Conservation (phyloP, 2,888 invertebrate genomes). For the Drepanosiphum platanoidis region DNA sequence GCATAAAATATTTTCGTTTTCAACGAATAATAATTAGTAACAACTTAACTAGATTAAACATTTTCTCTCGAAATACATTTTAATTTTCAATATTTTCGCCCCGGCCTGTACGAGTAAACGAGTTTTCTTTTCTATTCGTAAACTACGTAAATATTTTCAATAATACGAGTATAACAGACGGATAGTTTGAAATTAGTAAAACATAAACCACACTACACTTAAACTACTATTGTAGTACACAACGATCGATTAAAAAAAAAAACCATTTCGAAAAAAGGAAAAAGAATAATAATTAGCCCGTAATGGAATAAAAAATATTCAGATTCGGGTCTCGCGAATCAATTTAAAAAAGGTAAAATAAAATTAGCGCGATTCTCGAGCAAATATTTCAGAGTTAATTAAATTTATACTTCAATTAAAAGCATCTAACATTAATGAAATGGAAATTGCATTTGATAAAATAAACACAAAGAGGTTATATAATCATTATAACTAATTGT, state of each 20-base stretch:
- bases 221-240: no score
- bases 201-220: no score
- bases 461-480: background rate
- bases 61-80: background rate
- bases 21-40: no score
- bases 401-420: background rate
- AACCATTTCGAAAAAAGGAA: background rate
- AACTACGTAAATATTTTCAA: background rate
- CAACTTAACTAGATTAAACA: background rate
- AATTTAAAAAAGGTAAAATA: background rate
- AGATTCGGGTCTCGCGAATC: background rate
- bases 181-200: background rate
- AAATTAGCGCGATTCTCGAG: background rate
- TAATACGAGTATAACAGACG: background rate
- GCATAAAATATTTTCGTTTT: no score
- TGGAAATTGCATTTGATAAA: background rate
- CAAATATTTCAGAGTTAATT: background rate
- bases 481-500: background rate
- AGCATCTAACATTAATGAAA: background rate
- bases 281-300: no score
- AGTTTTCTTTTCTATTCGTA: no score
- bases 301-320: background rate
- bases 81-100: background rate
- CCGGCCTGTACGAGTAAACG: no score
- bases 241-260: background rate